Evolutionary conservation across 2,888 invertebrate genomes (phyloP).

Genomic region (Tribolium freemani): DNA sequence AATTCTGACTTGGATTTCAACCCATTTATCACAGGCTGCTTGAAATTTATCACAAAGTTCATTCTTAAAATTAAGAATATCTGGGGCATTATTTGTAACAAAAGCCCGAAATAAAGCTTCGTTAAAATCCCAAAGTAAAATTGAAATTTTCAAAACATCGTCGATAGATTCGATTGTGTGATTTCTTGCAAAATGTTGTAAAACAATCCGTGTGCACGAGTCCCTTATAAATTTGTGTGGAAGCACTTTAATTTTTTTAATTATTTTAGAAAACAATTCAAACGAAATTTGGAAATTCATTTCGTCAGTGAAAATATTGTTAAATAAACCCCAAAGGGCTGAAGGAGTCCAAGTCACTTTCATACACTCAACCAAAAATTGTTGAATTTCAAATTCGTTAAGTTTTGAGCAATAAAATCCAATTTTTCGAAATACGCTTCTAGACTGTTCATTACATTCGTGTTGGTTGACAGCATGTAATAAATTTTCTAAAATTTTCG

Average conservation of each 20-base stretch:
- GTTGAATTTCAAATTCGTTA: slow-evolving; percentile 42
- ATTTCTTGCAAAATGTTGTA: not conserved
- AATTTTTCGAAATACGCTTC: slow-evolving; percentile 14
- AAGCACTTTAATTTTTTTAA: slow-evolving; percentile 46
- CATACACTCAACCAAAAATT: slow-evolving; percentile 50
- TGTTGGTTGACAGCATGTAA: slow-evolving; percentile 54
- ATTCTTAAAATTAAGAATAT: not conserved
- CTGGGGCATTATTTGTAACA: not conserved
- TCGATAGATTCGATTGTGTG: not conserved
- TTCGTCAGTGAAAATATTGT: slow-evolving; percentile 46
- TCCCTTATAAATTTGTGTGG: slow-evolving; percentile 57
- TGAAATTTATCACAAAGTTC: not conserved
- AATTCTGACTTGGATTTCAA: not conserved
- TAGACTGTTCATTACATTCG: slow-evolving; percentile 44
- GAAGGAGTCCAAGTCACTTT: slow-evolving; percentile 53
- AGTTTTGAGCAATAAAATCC: slow-evolving; percentile 32
- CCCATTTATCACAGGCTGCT: not conserved
- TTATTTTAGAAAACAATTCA: slow-evolving; percentile 39
- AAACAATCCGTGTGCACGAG: slow-evolving; percentile 47
- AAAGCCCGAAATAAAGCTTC: not conserved
- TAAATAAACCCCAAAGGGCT: slow-evolving; percentile 55
- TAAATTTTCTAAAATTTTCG: slow-evolving; percentile 39
- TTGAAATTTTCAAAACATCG: slow-evolving; percentile 10
- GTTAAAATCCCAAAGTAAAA: not conserved
- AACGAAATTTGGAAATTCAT: slow-evolving; percentile 23